phyloP scores from a whole-genome alignment of 2,113 vertebrate genomes.

The human (Homo sapiens) region GRCh38 chr1:71491501-71492000 shows the following conservation, averaged over 20 bases:
- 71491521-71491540: neutral
- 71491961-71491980: neutral
- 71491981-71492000: neutral
- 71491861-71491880: neutral
- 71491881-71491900: neutral
- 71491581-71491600: constrained; percentile 5
- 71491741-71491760: neutral
- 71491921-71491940: no score
- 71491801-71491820: neutral
- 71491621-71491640: neutral
- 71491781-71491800: constrained; percentile 13
- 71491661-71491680: neutral
- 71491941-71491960: neutral
- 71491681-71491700: neutral
- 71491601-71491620: neutral
- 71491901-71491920: neutral
- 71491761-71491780: neutral
- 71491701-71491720: neutral
- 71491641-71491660: neutral
- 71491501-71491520: neutral
- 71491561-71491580: neutral
- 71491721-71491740: neutral
- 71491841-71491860: neutral
- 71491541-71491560: neutral
- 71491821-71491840: neutral